A percentile compares a stretch with the other conserved stretches of the same genome.
phyloP scores from a whole-genome alignment of 1,140 invertebrate species.

The Limonius californicus region DNA sequence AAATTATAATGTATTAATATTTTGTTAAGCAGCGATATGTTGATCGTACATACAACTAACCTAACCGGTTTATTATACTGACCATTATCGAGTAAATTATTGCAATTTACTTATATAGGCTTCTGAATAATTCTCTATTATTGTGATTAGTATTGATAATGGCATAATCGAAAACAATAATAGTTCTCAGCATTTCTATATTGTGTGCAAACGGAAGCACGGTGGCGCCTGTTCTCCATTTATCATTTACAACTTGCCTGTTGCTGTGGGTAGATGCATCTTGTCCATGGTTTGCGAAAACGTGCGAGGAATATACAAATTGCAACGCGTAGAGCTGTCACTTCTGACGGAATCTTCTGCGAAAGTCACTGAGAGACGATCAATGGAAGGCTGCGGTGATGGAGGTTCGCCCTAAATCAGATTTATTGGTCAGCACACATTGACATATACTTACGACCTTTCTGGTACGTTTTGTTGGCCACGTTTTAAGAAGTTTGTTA shows the following conservation, averaged over 20 bases:
- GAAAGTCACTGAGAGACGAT: constrained; percentile 68
- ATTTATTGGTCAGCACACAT: background rate
- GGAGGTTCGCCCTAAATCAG: constrained; percentile 51
- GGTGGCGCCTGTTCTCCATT: background rate
- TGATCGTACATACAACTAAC: too few species aligned
- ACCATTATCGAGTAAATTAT: too few species aligned
- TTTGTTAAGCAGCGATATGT: too few species aligned
- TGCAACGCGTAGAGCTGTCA: constrained; percentile 47
- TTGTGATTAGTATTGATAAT: background rate
- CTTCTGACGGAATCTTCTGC: constrained; percentile 49
- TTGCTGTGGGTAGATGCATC: constrained; percentile 34
- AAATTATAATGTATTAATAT: too few species aligned
- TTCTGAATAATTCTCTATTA: background rate
- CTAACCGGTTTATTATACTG: too few species aligned
- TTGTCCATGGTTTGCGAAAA: constrained; percentile 32
- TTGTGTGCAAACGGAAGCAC: too few species aligned
- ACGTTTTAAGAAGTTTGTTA: too few species aligned
- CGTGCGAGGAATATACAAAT: constrained; percentile 38
- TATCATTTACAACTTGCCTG: constrained; percentile 23
- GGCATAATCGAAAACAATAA: too few species aligned
- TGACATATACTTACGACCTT: too few species aligned
- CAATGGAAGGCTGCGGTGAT: constrained; percentile 62
- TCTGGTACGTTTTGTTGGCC: too few species aligned
- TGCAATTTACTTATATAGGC: background rate
- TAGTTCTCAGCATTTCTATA: too few species aligned